A percentile compares a stretch with the other conserved stretches of the same genome.
Conservation (phyloP, 1,140 invertebrate genomes). For the Drosophila suzukii region DNA sequence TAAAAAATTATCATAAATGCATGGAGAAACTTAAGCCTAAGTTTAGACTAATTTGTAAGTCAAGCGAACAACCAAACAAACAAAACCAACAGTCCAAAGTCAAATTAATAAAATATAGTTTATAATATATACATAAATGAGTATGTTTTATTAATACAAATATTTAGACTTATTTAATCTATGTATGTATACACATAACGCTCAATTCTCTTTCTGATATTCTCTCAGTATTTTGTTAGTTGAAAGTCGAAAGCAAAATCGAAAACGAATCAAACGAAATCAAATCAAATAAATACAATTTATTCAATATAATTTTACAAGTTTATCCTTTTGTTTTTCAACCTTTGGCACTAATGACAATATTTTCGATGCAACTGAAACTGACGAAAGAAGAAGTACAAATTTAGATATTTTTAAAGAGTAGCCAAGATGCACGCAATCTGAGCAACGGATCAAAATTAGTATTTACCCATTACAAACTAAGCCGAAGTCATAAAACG, state of each 20-base stretch:
- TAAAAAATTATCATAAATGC: constrained; percentile 67
- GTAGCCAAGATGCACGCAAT: constrained; percentile 22
- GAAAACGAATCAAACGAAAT: constrained; percentile 21
- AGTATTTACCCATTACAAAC: constrained; percentile 34
- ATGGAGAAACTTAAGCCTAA: constrained; percentile 37
- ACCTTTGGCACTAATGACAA: constrained; percentile 69
- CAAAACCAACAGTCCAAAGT: constrained; percentile 71
- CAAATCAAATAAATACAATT: constrained; percentile 56
- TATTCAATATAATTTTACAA: constrained; percentile 31
- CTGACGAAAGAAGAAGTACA: constrained; percentile 74
- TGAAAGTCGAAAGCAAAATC: constrained; percentile 29
- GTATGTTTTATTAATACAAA: constrained; percentile 31
- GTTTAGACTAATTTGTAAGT: constrained; percentile 56
- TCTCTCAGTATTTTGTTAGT: constrained; percentile 65
- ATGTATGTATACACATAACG: constrained; percentile 6
- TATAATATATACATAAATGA: constrained; percentile 42
- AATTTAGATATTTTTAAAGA: constrained; percentile 71
- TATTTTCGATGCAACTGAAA: constrained; percentile 72
- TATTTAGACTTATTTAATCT: constrained; percentile 53
- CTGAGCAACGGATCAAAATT: constrained; percentile 79
- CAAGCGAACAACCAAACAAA: constrained; percentile 36
- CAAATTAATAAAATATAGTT: constrained; percentile 70
- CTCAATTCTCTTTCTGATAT: constrained; percentile 41
- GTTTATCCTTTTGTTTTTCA: constrained; percentile 30
- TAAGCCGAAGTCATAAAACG: constrained; percentile 21